Evolutionary conservation across 2,113 vertebrate species (phyloP), one percentile per base, ranked within the genome.

Genomic region (Ceuthmochares aereus): DNA sequence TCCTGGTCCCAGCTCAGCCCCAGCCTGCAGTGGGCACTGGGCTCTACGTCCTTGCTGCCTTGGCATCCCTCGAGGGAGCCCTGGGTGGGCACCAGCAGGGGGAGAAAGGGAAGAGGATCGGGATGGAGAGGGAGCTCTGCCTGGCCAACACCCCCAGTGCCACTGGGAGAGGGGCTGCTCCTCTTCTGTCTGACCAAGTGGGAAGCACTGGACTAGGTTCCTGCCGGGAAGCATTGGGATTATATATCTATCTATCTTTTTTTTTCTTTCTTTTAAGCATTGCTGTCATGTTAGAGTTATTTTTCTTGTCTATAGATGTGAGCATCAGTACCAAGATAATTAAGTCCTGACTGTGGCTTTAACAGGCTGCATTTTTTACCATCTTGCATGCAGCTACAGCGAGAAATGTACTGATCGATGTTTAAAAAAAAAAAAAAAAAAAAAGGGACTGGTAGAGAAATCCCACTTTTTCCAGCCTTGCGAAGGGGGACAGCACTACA

Each of bases 241-340:
- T 56, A 40, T 66, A n/a, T n/a, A n/a, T n/a, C n/a, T n/a, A n/a
- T n/a, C n/a, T n/a, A n/a, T n/a, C 27, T 42, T 30, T 3, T 16
- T 12, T 40, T 22, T n/a, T 59, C 43, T 45, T 30, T 40, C 19
- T 23, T 20, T 47, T 47, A 47, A 47, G 47, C 73, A 88, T 60
- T 47, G 60, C 56, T 80, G 76, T 90, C 75, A 54, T 16, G 42
- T 91, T 62, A 14, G 59, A 80, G 84, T 78, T 89, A 22, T 92
- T 93, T 87, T 89, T 82, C 69, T 59, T 37, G 60, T 45, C 78
- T 62, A 5, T 80, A 66, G 72, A 51, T 73, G 32, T 29, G 86
- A 62, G 76, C 94, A 81, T 95, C 86, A 14, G 74, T 81, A 77
- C 68, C 49, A 32, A n/a, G 85, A 91, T 90, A 94, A 95, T 91